Conservation (phyloP, 2,888 invertebrate genomes). For the Chrysopilus asiliformis region DNA sequence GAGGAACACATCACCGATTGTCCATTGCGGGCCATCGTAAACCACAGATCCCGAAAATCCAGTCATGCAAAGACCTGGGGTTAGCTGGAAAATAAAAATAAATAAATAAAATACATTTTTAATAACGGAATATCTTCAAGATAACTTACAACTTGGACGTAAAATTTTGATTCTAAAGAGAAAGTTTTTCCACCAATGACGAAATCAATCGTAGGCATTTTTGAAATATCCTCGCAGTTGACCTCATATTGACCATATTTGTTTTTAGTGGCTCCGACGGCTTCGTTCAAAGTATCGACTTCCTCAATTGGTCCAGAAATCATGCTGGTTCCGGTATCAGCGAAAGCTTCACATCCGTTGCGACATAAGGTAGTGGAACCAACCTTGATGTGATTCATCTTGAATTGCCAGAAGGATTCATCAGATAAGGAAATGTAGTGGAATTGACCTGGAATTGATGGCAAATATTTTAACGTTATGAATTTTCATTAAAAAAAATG, state of each 20-base stretch:
- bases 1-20: slow-evolving; percentile 92
- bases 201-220: slow-evolving; percentile 61
- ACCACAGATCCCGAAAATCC: slow-evolving; percentile 58
- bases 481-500: no score
- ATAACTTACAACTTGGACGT: slow-evolving; percentile 38
- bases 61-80: slow-evolving; percentile 78
- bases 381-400: slow-evolving; percentile 54
- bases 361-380: slow-evolving; percentile 46
- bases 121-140: not conserved
- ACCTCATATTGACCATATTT: slow-evolving; percentile 57
- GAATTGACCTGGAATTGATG: slow-evolving; percentile 1
- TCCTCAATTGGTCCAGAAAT: slow-evolving; percentile 75
- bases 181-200: slow-evolving; percentile 55
- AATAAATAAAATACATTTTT: not conserved
- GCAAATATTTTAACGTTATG: no score
- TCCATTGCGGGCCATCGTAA: slow-evolving; percentile 87
- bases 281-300: slow-evolving; percentile 58
- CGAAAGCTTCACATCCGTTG: slow-evolving; percentile 81
- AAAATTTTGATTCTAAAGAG: slow-evolving; percentile 60
- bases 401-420: slow-evolving; percentile 93
- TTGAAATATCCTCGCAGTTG: slow-evolving; percentile 58
- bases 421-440: slow-evolving; percentile 63
- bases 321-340: slow-evolving; percentile 90
- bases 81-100: not conserved
- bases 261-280: slow-evolving; percentile 52